Base-by-base conservation (phyloP, 1,140 invertebrate genomes). In the Schmidtea mediterranea region DNA sequence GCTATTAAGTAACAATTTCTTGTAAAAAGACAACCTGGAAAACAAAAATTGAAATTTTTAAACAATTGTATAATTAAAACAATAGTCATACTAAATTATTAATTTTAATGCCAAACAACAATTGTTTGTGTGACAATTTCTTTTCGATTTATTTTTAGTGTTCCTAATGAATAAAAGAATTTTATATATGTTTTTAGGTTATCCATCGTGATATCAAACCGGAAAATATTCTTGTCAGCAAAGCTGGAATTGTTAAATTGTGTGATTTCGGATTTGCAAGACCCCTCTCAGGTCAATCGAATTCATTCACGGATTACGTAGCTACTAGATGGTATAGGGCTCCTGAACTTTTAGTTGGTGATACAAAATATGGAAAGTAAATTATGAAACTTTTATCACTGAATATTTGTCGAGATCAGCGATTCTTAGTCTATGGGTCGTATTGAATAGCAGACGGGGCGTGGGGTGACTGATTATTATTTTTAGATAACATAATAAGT, bases 231-330 rank as follows among this genome's bases (percentile, higher is more conserved):
- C 64, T 84, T 21, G 75, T 84, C 0, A 81, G 79, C 21, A 72
- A 74, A 48, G 67, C 71, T 24, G 80, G 80, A 0, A 74, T 83
- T 1, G 75, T 84, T 3, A 86, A 86, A 64, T 65, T 86, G 3
- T 83, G 80, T 62, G 80, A 86, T 65, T 80, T 84, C 58, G 80
- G 80, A 1, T 84, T 84, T 62, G 80, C 80, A 0, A 65, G 80
- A 36, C 56, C 65, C 18, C 52, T 69, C 49, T 69, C 36, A 39
- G 19, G 46, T 38, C 15, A 39, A 46, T 16, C 54, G 51, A 61
- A 94, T 71, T 84, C 89, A 62, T 95, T 92, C 61, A 98, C 90
- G 46, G 90, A 98, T 65, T 97, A 98, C 65, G 90, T 98, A 41
- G 90, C 90, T 1, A 97, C 90, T 5, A 71, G 90, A 22, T 97